phyloP scores from a whole-genome alignment of 2,888 invertebrate genomes.

The Drosophila gaucha region DNA sequence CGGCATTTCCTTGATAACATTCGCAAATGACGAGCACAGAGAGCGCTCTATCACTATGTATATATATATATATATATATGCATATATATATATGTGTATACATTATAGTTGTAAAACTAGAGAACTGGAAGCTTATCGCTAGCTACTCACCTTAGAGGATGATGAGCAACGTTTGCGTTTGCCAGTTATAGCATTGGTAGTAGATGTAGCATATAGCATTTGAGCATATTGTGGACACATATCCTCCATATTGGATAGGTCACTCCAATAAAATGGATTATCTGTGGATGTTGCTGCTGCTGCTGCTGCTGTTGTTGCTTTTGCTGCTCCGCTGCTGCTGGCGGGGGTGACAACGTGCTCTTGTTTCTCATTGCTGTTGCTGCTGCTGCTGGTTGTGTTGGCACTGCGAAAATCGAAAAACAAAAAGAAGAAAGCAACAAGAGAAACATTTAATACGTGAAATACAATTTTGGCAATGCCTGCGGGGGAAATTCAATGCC shows the following conservation, averaged over 20 bases:
- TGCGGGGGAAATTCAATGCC: slow-evolving; percentile 36
- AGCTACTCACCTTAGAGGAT: slow-evolving; percentile 37
- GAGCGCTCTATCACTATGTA: neutral
- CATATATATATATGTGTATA: slow-evolving; percentile 2
- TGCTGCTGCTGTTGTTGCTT: slow-evolving; percentile 11
- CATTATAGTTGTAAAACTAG: neutral
- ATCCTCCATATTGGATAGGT: slow-evolving; percentile 30
- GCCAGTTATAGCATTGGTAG: slow-evolving; percentile 24
- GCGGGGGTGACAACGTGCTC: slow-evolving; percentile 43
- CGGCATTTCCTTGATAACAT: slow-evolving; percentile 61
- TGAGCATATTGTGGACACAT: slow-evolving; percentile 37
- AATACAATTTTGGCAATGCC: slow-evolving; percentile 18
- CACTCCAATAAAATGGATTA: too few species aligned
- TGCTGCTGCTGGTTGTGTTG: slow-evolving; percentile 51
- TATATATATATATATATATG: neutral
- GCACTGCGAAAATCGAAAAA: slow-evolving; percentile 42
- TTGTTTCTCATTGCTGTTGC: slow-evolving; percentile 44
- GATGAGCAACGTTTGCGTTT: slow-evolving; percentile 44
- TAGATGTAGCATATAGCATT: slow-evolving; percentile 14
- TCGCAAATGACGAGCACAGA: slow-evolving; percentile 19
- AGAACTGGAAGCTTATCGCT: slow-evolving; percentile 8
- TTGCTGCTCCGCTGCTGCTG: slow-evolving; percentile 39
- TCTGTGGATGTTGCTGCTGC: slow-evolving; percentile 9
- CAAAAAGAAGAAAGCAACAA: slow-evolving; percentile 8
- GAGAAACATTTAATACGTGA: slow-evolving; percentile 4